Percentiles rank a stretch among this genome's conserved stretches.
Evolutionary conservation across 2,113 vertebrate species (phyloP).

Genomic region (Solea senegalensis): DNA sequence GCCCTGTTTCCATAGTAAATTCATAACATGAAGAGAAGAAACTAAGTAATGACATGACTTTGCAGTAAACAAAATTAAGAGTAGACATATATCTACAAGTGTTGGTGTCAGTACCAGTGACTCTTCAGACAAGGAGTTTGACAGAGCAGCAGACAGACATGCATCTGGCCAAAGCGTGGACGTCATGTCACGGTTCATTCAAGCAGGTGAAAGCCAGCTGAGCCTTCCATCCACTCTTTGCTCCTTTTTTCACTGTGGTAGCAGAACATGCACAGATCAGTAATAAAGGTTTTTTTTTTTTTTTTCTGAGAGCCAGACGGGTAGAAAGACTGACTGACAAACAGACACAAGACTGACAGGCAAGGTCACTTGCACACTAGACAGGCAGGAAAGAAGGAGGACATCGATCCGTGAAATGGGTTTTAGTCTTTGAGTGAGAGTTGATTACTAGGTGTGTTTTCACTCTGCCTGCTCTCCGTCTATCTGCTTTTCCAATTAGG

Average conservation of each 20-base stretch:
- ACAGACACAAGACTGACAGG: slow-evolving; percentile 52
- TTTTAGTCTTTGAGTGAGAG: slow-evolving; percentile 78
- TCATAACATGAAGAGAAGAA: slow-evolving; percentile 15
- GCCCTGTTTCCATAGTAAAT: slow-evolving; percentile 21
- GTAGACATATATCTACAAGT: too few relatives aligned
- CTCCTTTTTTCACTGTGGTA: not conserved
- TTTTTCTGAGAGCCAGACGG: slow-evolving; percentile 32
- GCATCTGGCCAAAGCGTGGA: slow-evolving; percentile 9
- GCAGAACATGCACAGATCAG: slow-evolving; percentile 34
- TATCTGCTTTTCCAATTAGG: slow-evolving; percentile 83
- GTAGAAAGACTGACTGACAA: slow-evolving; percentile 49
- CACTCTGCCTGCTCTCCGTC: slow-evolving; percentile 67
- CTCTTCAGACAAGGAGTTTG: slow-evolving; percentile 1
- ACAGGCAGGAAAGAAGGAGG: slow-evolving; percentile 66
- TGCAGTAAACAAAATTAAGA: not conserved
- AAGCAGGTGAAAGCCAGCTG: slow-evolving; percentile 42
- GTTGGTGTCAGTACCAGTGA: slow-evolving; percentile 22
- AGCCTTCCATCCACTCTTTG: not conserved
- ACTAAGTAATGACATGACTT: slow-evolving; percentile 8
- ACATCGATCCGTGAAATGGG: slow-evolving; percentile 85
- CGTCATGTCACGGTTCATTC: slow-evolving; percentile 45
- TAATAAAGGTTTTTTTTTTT: slow-evolving; percentile 30
- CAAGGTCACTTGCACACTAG: slow-evolving; percentile 59
- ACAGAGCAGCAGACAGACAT: slow-evolving; percentile 12
- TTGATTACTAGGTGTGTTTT: slow-evolving; percentile 82